These are phyloP conservation scores for Etheostoma perlongum DNA, from an alignment of 2,797 vertebrate species.

Conservation along the genomic window DNA sequence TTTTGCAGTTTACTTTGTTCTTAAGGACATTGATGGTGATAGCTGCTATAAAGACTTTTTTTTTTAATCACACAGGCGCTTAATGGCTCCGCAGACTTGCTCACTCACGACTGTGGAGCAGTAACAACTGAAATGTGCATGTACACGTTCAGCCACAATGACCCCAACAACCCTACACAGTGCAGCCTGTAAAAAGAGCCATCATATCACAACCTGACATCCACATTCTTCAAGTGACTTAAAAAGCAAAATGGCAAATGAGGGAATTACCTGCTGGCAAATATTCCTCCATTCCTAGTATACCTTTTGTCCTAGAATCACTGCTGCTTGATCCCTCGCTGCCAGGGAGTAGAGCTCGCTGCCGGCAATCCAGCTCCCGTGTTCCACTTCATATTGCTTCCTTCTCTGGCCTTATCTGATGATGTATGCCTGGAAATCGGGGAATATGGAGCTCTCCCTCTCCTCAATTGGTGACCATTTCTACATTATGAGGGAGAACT, in stretches of 20 bases:
- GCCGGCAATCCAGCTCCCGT: no score
- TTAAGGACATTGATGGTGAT: background rate
- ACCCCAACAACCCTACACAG: slow-evolving; percentile 1
- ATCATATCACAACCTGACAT: slow-evolving; percentile 4
- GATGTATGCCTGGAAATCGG: background rate
- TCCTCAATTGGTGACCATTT: background rate
- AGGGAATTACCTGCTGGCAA: slow-evolving; percentile 24
- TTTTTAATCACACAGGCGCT: background rate
- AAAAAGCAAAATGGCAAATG: slow-evolving; percentile 39
- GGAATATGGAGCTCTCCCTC: background rate
- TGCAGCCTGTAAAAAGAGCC: slow-evolving; percentile 24
- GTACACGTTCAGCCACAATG: slow-evolving; percentile 17
- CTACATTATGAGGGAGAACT: background rate
- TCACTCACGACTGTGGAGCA: slow-evolving; percentile 12
- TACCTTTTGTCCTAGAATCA: background rate
- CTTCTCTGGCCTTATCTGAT: slow-evolving; percentile 4
- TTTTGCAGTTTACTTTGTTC: background rate
- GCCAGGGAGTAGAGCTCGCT: no score
- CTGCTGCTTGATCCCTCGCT: background rate
- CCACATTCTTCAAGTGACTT: slow-evolving; percentile 34
- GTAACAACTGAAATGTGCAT: slow-evolving; percentile 26
- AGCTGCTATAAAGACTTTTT: no score
- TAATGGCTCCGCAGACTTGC: slow-evolving; percentile 13
- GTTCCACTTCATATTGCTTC: slow-evolving; percentile 7
- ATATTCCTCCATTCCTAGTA: background rate